Evolutionary conservation across 2,113 vertebrate species (phyloP).

Genomic region (Mustelus asterias): DNA sequence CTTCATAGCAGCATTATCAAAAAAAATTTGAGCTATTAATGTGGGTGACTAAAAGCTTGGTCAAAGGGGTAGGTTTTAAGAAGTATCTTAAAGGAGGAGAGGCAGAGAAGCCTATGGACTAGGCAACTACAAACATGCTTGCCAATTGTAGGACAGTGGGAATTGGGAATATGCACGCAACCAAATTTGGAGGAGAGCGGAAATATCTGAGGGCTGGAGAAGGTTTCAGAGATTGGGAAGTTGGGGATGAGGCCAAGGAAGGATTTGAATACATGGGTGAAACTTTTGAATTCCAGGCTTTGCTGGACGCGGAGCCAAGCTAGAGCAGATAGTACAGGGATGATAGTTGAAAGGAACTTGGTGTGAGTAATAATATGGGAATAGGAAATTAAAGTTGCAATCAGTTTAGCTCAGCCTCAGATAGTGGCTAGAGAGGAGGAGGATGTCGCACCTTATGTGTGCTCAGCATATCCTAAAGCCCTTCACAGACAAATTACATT

Average conservation of each 20-base stretch:
- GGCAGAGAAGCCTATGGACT: too few relatives aligned
- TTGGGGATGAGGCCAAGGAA: neutral
- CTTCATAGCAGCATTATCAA: neutral
- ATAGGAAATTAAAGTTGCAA: too few relatives aligned
- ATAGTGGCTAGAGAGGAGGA: neutral
- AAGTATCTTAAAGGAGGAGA: neutral
- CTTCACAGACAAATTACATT: neutral
- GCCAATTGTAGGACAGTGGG: neutral
- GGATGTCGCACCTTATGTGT: neutral
- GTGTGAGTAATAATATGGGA: neutral
- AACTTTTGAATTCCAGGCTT: neutral
- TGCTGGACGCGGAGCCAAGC: neutral
- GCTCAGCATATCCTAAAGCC: neutral
- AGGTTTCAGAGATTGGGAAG: neutral
- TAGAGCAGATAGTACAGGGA: neutral
- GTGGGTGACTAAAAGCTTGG: too few relatives aligned
- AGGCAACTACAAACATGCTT: neutral
- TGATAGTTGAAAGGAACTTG: neutral
- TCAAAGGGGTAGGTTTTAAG: neutral
- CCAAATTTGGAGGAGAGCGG: neutral
- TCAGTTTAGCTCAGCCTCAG: neutral
- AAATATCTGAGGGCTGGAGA: neutral
- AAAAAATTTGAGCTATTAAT: too few relatives aligned
- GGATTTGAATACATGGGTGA: neutral
- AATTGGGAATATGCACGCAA: neutral